Conservation (phyloP, 35 echinoderm and acorn worm species). For the Amphiura filiformis region DNA sequence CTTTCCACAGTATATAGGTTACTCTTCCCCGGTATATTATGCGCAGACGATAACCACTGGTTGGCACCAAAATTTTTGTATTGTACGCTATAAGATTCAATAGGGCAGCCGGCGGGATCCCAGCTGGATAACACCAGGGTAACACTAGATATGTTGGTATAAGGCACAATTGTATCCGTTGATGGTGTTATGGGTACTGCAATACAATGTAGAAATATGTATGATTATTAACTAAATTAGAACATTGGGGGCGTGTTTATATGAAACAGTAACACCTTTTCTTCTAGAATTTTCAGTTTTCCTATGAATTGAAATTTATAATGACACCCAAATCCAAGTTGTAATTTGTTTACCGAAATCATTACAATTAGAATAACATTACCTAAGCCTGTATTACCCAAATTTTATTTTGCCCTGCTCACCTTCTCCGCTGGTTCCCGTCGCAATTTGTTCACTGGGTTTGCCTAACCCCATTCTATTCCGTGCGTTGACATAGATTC, state of each 20-base stretch:
- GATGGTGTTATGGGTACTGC: slow-evolving; percentile 80
- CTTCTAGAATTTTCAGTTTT: too few species aligned
- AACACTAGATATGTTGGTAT: slow-evolving; percentile 73
- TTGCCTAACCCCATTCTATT: slow-evolving; percentile 82
- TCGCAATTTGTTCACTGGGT: slow-evolving; percentile 55
- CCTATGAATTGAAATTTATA: too few species aligned
- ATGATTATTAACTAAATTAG: too few species aligned
- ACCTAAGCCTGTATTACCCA: too few species aligned
- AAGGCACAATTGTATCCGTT: slow-evolving; percentile 66
- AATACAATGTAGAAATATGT: too few species aligned
- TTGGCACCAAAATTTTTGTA: slow-evolving; percentile 52
- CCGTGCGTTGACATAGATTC: slow-evolving; percentile 75
- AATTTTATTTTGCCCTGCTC: too few species aligned
- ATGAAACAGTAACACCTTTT: too few species aligned
- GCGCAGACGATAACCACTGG: slow-evolving; percentile 53
- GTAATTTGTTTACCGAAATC: too few species aligned
- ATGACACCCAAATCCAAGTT: too few species aligned
- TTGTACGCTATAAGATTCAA: slow-evolving; percentile 85
- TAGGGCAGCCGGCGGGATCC: slow-evolving; percentile 76
- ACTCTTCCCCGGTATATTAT: slow-evolving; percentile 63
- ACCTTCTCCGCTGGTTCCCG: slow-evolving; percentile 66
- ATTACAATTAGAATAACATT: too few species aligned
- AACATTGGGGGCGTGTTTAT: too few species aligned
- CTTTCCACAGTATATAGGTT: slow-evolving; percentile 54
- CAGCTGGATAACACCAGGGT: slow-evolving; percentile 62